Evolutionary conservation across 1,140 invertebrate genomes (phyloP).

Genomic region (Drosophila grimshawi): DNA sequence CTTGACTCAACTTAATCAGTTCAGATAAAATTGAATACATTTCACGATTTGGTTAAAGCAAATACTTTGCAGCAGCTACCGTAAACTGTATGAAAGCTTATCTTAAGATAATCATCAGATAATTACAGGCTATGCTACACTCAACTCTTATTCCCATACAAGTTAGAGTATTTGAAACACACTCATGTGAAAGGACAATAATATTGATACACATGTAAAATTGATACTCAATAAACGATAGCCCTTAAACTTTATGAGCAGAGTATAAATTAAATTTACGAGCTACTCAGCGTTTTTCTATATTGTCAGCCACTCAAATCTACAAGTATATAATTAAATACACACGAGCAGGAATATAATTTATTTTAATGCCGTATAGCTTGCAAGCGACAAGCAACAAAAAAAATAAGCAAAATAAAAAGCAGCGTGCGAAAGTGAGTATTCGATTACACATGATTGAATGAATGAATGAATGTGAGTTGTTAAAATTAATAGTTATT

Average conservation of each 20-base stretch:
- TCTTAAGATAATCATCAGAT: no score
- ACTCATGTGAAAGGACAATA: no score
- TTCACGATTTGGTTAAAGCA: no score
- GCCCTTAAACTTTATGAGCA: not conserved
- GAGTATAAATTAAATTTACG: constrained; percentile 8
- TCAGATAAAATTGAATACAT: no score
- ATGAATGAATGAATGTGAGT: constrained; percentile 62
- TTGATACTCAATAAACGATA: not conserved
- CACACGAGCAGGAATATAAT: constrained; percentile 19
- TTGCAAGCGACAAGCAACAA: not conserved
- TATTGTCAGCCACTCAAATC: constrained; percentile 9
- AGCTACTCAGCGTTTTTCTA: constrained; percentile 4
- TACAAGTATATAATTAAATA: constrained; percentile 26
- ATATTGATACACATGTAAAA: no score
- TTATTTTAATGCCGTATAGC: constrained; percentile 13
- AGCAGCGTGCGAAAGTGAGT: constrained; percentile 28
- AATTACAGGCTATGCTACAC: no score
- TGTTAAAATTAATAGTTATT: constrained; percentile 61
- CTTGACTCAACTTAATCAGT: no score
- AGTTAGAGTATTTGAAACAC: no score
- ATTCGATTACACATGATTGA: constrained; percentile 7
- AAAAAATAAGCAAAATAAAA: no score
- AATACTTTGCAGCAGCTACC: no score
- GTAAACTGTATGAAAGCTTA: no score
- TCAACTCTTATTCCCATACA: no score